Evolutionary conservation across 2,113 vertebrate genomes (phyloP).

Genomic region (Rhinopithecus roxellana): DNA sequence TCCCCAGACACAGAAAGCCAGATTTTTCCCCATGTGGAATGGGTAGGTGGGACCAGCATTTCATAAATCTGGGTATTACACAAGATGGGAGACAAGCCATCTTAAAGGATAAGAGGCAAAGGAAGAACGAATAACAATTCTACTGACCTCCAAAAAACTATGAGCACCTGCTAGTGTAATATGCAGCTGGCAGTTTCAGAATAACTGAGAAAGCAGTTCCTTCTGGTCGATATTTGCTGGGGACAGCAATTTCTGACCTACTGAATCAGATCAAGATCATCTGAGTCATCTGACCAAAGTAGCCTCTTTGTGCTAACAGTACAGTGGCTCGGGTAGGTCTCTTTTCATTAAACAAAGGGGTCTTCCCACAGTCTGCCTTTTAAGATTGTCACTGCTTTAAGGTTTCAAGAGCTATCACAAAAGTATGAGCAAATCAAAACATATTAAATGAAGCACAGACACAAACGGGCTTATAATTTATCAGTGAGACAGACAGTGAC

Average conservation of each 20-base stretch:
- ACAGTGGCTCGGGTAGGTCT: neutral
- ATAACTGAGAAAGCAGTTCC: slow-evolving; percentile 65
- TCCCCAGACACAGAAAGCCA: neutral
- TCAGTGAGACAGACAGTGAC: neutral
- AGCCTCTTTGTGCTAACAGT: slow-evolving; percentile 34
- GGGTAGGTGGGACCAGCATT: neutral
- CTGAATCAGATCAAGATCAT: slow-evolving; percentile 72
- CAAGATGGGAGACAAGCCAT: neutral
- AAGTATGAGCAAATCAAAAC: slow-evolving; percentile 39
- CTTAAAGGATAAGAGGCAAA: neutral
- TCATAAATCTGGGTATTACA: slow-evolving; percentile 4
- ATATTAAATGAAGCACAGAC: slow-evolving; percentile 37
- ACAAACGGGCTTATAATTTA: slow-evolving; percentile 56
- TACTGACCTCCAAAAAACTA: slow-evolving; percentile 58
- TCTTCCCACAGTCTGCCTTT: slow-evolving; percentile 50
- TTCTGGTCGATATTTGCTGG: slow-evolving; percentile 67
- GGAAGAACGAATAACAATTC: slow-evolving; percentile 61
- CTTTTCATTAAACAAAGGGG: slow-evolving; percentile 36
- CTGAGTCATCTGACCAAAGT: slow-evolving; percentile 54
- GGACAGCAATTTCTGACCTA: slow-evolving; percentile 69
- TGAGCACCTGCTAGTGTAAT: slow-evolving; percentile 57
- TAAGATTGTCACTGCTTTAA: slow-evolving; percentile 18
- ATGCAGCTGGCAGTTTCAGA: slow-evolving; percentile 53
- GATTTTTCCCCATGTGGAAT: neutral
- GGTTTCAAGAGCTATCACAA: neutral